These are phyloP conservation scores for Leuciscus idus DNA, from an alignment of 2,113 vertebrate genomes.

Conservation along the genomic window DNA sequence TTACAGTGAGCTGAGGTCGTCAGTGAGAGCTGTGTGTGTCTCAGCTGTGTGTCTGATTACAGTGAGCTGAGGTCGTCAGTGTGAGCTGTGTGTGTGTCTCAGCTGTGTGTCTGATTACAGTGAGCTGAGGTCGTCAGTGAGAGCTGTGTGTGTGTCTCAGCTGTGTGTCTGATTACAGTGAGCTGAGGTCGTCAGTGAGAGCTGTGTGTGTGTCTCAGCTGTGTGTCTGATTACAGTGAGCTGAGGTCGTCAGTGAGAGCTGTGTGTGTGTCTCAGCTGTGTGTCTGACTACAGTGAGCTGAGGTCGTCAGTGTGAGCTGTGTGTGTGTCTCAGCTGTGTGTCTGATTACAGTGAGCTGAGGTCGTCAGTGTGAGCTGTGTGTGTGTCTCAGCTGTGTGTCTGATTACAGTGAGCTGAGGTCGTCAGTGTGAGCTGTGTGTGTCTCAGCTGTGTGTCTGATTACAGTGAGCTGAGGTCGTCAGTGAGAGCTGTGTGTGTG, in stretches of 20 bases:
- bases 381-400: too few relatives aligned
- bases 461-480: neutral
- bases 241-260: slow-evolving; percentile 13
- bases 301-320: slow-evolving; percentile 26
- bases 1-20: neutral
- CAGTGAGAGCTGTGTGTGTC: slow-evolving; percentile 44
- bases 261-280: too few relatives aligned
- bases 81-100: slow-evolving; percentile 42
- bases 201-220: slow-evolving; percentile 48
- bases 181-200: neutral
- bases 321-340: too few relatives aligned
- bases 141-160: slow-evolving; percentile 45
- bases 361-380: slow-evolving; percentile 38
- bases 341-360: neutral
- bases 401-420: neutral
- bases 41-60: slow-evolving; percentile 35
- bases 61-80: neutral
- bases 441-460: slow-evolving; percentile 33
- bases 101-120: slow-evolving; percentile 31
- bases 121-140: neutral
- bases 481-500: slow-evolving; percentile 44
- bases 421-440: slow-evolving; percentile 41
- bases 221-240: slow-evolving; percentile 14
- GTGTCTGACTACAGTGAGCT: neutral
- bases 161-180: slow-evolving; percentile 25